A percentile compares a stretch with the other conserved stretches of the same genome.
Evolutionary conservation across 2,888 invertebrate species (phyloP).

Genomic region (Gryllus longicercus): DNA sequence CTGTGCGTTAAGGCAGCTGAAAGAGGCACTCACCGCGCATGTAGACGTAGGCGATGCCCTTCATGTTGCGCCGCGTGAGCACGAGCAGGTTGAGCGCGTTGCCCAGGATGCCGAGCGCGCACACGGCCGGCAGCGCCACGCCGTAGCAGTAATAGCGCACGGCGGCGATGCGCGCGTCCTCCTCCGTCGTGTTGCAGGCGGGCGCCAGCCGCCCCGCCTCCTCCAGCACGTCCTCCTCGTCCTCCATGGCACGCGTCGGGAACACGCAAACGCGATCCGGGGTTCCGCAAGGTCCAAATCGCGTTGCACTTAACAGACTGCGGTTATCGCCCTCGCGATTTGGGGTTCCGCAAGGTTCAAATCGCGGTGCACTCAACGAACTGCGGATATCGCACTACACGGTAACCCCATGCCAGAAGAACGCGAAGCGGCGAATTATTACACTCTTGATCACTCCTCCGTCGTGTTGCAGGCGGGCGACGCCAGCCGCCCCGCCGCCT

Average conservation of each 20-base stretch:
- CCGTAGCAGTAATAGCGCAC: conserved; percentile 63
- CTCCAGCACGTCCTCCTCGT: not conserved
- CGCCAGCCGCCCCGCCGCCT: not conserved
- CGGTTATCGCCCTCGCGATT: too few relatives aligned
- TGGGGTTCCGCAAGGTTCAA: too few relatives aligned
- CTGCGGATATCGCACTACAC: too few relatives aligned
- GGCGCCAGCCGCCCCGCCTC: conserved; percentile 11
- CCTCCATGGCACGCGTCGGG: not conserved
- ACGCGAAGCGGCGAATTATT: too few relatives aligned
- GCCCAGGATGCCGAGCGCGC: conserved; percentile 69
- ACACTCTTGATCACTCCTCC: too few relatives aligned
- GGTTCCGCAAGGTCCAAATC: too few relatives aligned
- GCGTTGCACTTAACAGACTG: too few relatives aligned
- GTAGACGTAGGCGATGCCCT: too few relatives aligned
- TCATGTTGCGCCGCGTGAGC: conserved; percentile 69
- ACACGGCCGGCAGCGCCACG: conserved; percentile 65
- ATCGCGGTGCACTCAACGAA: too few relatives aligned
- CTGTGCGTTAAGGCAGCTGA: too few relatives aligned
- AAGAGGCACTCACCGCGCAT: too few relatives aligned
- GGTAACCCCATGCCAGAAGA: too few relatives aligned
- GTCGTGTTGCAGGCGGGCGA: conserved; percentile 31
- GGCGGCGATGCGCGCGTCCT: conserved; percentile 59
- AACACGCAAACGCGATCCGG: not conserved
- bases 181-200: conserved; percentile 30
- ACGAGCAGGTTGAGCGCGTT: conserved; percentile 76